Percentiles rank a stretch among this genome's conserved stretches.
Evolutionary conservation across 2,888 invertebrate species (phyloP).

Genomic region (Andrena camellia): DNA sequence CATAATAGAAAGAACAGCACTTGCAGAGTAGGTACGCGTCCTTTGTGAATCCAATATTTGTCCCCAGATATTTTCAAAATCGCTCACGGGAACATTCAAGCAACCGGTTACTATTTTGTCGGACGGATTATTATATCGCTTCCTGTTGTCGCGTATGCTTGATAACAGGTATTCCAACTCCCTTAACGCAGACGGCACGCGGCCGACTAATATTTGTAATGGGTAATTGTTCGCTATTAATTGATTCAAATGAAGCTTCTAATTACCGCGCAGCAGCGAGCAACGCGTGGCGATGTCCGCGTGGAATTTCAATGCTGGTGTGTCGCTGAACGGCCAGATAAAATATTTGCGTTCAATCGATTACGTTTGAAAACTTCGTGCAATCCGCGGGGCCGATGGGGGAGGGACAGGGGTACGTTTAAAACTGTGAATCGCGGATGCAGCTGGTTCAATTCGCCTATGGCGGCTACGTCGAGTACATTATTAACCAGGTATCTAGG

Average conservation of each 20-base stretch:
- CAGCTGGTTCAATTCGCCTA: conserved; percentile 34
- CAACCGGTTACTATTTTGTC: not conserved
- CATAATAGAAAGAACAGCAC: too few species aligned
- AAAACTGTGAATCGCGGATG: not conserved
- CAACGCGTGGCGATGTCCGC: conserved; percentile 23
- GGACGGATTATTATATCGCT: not conserved
- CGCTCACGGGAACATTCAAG: not conserved
- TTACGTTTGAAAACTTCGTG: conserved; percentile 34
- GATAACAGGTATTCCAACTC: not conserved
- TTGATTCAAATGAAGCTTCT: conserved; percentile 49
- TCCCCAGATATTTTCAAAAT: too few species aligned
- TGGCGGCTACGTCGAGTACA: conserved; percentile 18
- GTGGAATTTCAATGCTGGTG: conserved; percentile 40
- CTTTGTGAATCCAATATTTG: too few species aligned
- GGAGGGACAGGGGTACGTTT: not conserved
- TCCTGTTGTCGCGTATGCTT: not conserved
- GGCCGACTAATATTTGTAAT: conserved; percentile 34
- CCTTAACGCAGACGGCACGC: not conserved
- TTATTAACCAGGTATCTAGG: conserved; percentile 55
- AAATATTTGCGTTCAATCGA: conserved; percentile 55
- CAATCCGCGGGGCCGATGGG: not conserved
- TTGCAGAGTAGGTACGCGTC: too few species aligned
- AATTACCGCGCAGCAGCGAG: conserved; percentile 26
- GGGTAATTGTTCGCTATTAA: conserved; percentile 50
- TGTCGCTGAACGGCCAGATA: conserved; percentile 41